Conservation (phyloP, 2,888 invertebrate species). For the Orchesellides sinensis region DNA sequence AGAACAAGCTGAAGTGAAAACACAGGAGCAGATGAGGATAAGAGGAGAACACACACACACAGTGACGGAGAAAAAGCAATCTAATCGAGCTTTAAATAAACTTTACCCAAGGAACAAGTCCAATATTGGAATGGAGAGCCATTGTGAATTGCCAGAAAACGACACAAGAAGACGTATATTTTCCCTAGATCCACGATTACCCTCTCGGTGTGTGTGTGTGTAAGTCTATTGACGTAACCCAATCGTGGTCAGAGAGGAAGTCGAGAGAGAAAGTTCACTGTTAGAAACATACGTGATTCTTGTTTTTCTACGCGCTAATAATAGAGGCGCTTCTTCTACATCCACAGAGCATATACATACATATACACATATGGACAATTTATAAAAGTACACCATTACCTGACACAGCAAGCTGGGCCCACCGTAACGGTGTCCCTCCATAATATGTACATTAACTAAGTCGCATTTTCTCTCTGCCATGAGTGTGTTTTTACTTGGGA, state of each 20-base stretch:
- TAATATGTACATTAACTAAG: not conserved
- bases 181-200: conserved; percentile 30
- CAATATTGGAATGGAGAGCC: conserved; percentile 58
- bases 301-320: conserved; percentile 18
- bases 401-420: not conserved
- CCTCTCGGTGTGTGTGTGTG: conserved; percentile 10
- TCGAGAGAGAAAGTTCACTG: conserved; percentile 20
- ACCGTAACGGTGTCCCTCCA: not conserved
- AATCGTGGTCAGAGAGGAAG: conserved; percentile 13
- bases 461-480: not conserved
- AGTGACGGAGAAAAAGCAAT: conserved; percentile 36
- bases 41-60: not conserved
- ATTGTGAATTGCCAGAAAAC: conserved; percentile 54
- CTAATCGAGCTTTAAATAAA: conserved; percentile 65
- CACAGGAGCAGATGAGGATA: not conserved
- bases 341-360: not conserved
- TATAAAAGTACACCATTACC: too few relatives aligned
- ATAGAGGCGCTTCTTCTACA: not conserved
- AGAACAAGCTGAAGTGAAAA: not conserved
- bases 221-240: conserved; percentile 4
- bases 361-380: not conserved
- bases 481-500: not conserved
- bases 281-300: conserved; percentile 22
- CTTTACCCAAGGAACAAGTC: conserved; percentile 54
- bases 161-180: conserved; percentile 40